Base-by-base conservation (phyloP, 2,797 vertebrate species). In the Crax fasciolata region DNA sequence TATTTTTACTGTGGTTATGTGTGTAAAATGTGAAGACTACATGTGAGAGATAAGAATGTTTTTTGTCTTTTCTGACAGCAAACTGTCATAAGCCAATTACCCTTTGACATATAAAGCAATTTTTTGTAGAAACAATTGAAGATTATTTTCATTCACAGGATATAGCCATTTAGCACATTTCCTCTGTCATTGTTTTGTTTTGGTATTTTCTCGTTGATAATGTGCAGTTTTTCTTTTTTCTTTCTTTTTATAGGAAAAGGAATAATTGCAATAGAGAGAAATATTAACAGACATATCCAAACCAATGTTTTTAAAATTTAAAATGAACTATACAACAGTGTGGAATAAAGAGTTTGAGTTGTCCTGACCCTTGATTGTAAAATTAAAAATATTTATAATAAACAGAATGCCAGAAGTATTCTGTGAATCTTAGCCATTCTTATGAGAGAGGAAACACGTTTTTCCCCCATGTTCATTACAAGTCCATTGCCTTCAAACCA, bases 191-290 rank as follows among this genome's bases (percentile, higher is more conserved):
- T 1, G 25, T 62, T 70, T 87, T 65, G 12, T 27, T 85, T 21
- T 43, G 52, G 6, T 66, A 58, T 59, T 62, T 91, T 78, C 49
- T 55, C n/a, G 19, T 6, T 62, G 15, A 73, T 72, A 55, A 30
- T 30, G 18, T 54, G 52, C 3, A 3, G 0, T 0, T 3, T 57
- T 77, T 52, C 3, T 57, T 49, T 52, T 21, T 55, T 16, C n/a
- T 39, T 13, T 21, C 3, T 76, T 79, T 70, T 35, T 3, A 41
- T n/a, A 13, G 2, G 14, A 74, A 73, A 79, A 0, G 1, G 5
- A 74, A 73, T 57, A 76, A 70, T 48, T 87, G 32, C 4, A 66
- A 21, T 17, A 51, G 8, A 66, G 21, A 39, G 72, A 76, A 77
- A 59, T 63, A 39, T 55, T 74, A 43, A 11, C 7, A 73, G 46